Evolutionary conservation across 2,113 vertebrate species (phyloP), one percentile per base, ranked within the genome.

Genomic region (Haemorhous mexicanus): DNA sequence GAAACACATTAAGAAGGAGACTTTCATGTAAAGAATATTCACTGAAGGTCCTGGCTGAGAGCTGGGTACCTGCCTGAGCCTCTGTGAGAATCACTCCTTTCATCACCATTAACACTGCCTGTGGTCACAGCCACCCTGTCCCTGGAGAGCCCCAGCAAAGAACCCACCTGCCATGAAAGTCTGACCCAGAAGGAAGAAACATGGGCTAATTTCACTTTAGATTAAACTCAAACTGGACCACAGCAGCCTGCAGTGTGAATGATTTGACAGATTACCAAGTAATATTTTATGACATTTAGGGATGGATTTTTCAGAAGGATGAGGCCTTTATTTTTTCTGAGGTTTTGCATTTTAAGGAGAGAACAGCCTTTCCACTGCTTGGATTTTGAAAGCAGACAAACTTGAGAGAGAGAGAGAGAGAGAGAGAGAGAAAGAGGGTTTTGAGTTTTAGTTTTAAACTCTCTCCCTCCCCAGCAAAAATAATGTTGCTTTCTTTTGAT

Each of bases 251-350:
- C 66, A 93, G 63, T 50, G 49, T 59, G 73, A 91, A 80, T 58
- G 88, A 75, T 47, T 47, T 94, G 85, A 88, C 5, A 6, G 82
- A 95, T 89, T 94, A 84, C 24, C 0, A 0, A 73, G 69, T 80
- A 95, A 74, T 86, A 86, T 94, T 96, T 90, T 94, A 77, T 91
- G 90, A 94, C 92, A 94, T 93, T 94, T 96, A 84, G 72, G 82
- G 62, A 96, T 86, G 72, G 86, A 95, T 94, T 96, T 93, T 94
- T 94, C 79, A 61, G 89, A 90, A 80, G 69, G 62, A 95, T 85
- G 21, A 87, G 84, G 50, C 30, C 16, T 83, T 82, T 94, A 11
- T 56, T 84, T 85, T 33, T 94, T 85, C 58, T 90, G 16, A 92
- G 77, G 33, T 91, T 93, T 87, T 97, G 50, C 56, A 92, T 90